A percentile compares a stretch with the other conserved stretches of the same genome.
phyloP scores from a whole-genome alignment of 2,113 vertebrate species.

The Rhagologus leucostigma region DNA sequence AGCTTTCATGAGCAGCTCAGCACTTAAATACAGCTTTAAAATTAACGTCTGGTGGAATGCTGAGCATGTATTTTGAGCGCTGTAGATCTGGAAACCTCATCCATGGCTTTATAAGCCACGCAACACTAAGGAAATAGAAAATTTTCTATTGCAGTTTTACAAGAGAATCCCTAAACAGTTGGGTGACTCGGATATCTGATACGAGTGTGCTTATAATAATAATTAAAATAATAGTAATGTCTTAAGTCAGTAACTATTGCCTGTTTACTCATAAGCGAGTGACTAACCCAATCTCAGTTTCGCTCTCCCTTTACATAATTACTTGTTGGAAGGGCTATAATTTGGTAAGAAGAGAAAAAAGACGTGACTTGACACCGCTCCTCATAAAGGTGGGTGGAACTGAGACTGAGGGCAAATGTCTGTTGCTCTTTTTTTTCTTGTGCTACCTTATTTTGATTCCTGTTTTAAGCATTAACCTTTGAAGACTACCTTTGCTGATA shows the following conservation, averaged over 20 bases:
- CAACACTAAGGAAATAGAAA: neutral
- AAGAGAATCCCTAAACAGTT: neutral
- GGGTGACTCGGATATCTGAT: neutral
- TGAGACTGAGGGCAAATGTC: constrained; percentile 47
- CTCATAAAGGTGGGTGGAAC: constrained; percentile 47
- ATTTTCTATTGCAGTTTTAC: neutral
- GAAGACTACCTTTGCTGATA: constrained; percentile 68
- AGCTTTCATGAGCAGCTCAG: neutral
- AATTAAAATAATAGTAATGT: constrained; percentile 7
- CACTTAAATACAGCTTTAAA: neutral
- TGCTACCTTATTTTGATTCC: constrained; percentile 54
- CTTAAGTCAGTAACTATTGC: neutral
- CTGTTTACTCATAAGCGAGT: constrained; percentile 58
- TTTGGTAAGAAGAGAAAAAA: constrained; percentile 48
- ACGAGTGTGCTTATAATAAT: neutral
- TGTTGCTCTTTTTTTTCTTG: constrained; percentile 3
- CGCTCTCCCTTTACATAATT: constrained; percentile 2
- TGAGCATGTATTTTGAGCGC: neutral
- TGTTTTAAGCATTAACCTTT: constrained; percentile 55
- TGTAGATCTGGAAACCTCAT: neutral
- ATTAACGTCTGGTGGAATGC: neutral
- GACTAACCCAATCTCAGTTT: constrained; percentile 42
- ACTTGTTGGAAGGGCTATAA: constrained; percentile 43
- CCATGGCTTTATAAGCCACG: neutral
- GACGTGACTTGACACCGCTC: constrained; percentile 25